phyloP scores from a whole-genome alignment of 2,888 invertebrate species.

The Drosophila mayaguana region DNA sequence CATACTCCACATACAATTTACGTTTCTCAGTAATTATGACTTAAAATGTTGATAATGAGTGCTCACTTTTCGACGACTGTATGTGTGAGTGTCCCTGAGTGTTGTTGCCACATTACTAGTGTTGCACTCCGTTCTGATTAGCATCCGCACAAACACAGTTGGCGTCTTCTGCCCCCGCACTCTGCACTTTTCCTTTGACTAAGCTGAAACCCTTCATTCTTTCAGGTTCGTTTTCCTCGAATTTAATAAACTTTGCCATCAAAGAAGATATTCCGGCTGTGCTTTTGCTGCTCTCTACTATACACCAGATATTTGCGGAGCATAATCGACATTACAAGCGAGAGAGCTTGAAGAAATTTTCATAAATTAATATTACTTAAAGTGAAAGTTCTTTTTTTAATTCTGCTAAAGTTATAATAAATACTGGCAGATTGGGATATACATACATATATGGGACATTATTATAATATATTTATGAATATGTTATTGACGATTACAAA shows the following conservation, averaged over 20 bases:
- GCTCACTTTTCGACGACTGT: constrained; percentile 15
- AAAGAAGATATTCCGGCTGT: background rate
- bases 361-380: background rate
- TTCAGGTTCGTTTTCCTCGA: background rate
- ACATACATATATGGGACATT: too few species aligned
- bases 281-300: background rate
- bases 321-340: background rate
- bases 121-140: constrained; percentile 26
- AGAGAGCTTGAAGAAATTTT: background rate
- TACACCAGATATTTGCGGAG: background rate
- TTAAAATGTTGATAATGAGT: constrained; percentile 53
- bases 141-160: background rate
- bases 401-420: too few species aligned
- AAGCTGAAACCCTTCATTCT: background rate
- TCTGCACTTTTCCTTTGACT: background rate
- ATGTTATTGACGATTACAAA: too few species aligned
- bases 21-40: constrained; percentile 68
- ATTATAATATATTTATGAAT: too few species aligned
- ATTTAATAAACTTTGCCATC: background rate
- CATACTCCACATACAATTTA: constrained; percentile 25
- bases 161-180: too few species aligned
- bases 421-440: too few species aligned
- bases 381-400: too few species aligned
- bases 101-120: constrained; percentile 12
- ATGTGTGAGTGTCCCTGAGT: background rate